These are phyloP conservation scores for Brachyrhaphis roseni DNA, from an alignment of 2,797 vertebrate species.

Conservation along the genomic window DNA sequence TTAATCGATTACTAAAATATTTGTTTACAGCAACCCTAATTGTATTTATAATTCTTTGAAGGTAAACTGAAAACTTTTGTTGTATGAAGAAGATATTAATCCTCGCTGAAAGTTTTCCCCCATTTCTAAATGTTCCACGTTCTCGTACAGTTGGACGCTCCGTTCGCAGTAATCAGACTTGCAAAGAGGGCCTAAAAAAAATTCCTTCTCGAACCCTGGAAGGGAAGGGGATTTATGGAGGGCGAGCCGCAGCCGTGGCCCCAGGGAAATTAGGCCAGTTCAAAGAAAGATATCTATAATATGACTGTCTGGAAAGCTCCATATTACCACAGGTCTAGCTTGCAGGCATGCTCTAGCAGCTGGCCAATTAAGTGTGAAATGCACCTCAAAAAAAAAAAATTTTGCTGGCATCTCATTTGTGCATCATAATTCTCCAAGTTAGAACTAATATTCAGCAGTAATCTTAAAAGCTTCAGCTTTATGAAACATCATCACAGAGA, in stretches of 20 bases:
- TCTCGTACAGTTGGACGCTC: constrained; percentile 37
- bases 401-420: constrained; percentile 39
- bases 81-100: constrained; percentile 21
- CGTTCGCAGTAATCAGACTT: constrained; percentile 43
- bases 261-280: constrained; percentile 75
- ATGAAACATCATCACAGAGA: constrained; percentile 21
- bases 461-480: constrained; percentile 33
- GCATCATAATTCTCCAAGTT: constrained; percentile 37
- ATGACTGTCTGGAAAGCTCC: constrained; percentile 47
- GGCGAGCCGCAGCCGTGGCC: constrained; percentile 54
- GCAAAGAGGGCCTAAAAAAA: constrained; percentile 33
- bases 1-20: too few relatives aligned
- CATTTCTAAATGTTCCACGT: constrained; percentile 41
- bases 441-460: constrained; percentile 31
- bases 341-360: constrained; percentile 41
- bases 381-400: constrained; percentile 42
- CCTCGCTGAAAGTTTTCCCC: constrained; percentile 25
- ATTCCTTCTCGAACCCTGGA: constrained; percentile 34
- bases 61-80: constrained; percentile 33
- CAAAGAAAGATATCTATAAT: constrained; percentile 66
- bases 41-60: constrained; percentile 25
- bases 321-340: constrained; percentile 53
- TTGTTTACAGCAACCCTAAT: too few relatives aligned
- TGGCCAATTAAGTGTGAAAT: constrained; percentile 73
- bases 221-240: constrained; percentile 59